phyloP scores from a whole-genome alignment of 1,140 invertebrate species.

The Atta colombica region DNA sequence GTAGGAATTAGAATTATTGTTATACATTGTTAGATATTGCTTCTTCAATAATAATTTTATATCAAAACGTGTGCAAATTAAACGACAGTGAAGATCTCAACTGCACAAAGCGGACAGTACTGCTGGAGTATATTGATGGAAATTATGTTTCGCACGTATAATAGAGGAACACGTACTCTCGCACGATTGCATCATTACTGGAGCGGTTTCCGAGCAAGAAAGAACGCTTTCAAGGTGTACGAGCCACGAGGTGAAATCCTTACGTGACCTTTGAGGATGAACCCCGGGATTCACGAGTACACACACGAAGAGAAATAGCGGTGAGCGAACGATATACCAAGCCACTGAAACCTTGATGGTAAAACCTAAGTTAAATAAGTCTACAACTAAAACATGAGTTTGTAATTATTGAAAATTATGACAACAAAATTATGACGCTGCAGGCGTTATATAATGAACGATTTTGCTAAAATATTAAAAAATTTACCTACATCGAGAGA shows the following conservation, averaged over 20 bases:
- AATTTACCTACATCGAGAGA: too few species aligned
- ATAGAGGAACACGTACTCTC: conserved; percentile 32
- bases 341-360: background rate
- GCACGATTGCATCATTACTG: conserved; percentile 70
- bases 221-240: background rate
- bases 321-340: background rate
- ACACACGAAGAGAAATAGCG: background rate
- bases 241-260: conserved; percentile 46
- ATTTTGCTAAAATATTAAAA: too few species aligned
- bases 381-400: background rate
- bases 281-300: background rate
- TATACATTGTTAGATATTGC: background rate
- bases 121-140: background rate
- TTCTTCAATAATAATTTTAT: background rate
- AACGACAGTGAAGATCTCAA: background rate
- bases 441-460: too few species aligned
- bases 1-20: background rate
- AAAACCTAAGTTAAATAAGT: background rate
- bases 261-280: conserved; percentile 58
- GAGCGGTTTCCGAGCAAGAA: conserved; percentile 21
- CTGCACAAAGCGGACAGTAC: background rate
- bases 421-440: background rate
- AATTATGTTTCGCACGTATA: conserved; percentile 49
- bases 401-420: background rate
- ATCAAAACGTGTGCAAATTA: background rate